Evolutionary conservation across 2,113 vertebrate genomes (phyloP).

Genomic region (Grus americana): DNA sequence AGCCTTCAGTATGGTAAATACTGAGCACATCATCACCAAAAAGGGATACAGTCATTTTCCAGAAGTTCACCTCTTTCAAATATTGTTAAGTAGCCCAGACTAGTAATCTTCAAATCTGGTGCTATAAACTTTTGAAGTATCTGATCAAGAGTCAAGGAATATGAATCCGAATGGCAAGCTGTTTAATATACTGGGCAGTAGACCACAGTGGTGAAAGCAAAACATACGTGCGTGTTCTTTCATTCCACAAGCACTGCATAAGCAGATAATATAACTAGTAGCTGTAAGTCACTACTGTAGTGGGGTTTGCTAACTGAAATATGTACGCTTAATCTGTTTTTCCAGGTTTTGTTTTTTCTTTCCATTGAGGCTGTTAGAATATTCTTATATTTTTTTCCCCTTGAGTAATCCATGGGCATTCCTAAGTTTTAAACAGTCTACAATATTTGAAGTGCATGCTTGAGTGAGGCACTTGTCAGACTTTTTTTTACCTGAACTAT

Average conservation of each 20-base stretch:
- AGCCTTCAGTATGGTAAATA: neutral
- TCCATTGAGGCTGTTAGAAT: neutral
- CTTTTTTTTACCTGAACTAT: neutral
- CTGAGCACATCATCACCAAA: neutral
- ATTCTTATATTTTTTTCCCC: neutral
- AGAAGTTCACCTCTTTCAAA: neutral
- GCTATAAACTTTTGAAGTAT: neutral
- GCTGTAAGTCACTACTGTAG: neutral
- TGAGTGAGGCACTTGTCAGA: neutral
- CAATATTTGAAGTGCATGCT: neutral
- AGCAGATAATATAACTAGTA: neutral
- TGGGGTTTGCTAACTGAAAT: neutral
- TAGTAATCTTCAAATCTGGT: neutral
- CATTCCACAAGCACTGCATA: neutral
- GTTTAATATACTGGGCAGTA: neutral
- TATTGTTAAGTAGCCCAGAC: neutral
- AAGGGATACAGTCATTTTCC: neutral
- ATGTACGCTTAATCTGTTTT: neutral
- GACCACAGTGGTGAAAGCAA: neutral
- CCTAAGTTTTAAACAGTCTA: neutral
- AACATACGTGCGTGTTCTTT: neutral
- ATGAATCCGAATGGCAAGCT: neutral
- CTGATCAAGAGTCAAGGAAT: neutral
- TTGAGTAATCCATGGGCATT: neutral
- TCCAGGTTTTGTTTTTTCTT: neutral